Conservation (phyloP, 2,797 vertebrate species). For the Rhodeus uyekii region DNA sequence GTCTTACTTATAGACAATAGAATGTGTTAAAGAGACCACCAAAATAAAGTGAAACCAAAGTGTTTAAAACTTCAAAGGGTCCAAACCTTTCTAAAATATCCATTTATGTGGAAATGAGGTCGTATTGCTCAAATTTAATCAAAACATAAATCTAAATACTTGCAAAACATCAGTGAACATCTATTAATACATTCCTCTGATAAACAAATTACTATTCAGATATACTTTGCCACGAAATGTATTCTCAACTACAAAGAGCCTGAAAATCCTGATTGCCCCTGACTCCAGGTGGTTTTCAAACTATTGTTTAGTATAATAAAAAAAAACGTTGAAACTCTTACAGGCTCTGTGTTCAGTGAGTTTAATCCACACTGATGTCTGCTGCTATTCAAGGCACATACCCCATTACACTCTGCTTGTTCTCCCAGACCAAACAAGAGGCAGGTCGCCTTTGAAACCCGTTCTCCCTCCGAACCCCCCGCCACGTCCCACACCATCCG, state of each 20-base stretch:
- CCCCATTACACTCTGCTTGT: slow-evolving; percentile 43
- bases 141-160: not conserved
- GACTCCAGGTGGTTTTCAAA: slow-evolving; percentile 30
- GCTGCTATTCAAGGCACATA: slow-evolving; percentile 42
- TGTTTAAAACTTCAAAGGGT: not conserved
- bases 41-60: too few species aligned
- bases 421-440: slow-evolving; percentile 59
- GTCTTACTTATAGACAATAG: too few species aligned
- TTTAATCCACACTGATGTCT: slow-evolving; percentile 44
- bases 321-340: slow-evolving; percentile 14
- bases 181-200: not conserved
- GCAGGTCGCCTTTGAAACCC: slow-evolving; percentile 62
- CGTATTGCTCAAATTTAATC: not conserved
- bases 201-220: slow-evolving; percentile 20
- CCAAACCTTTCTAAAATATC: not conserved
- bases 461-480: slow-evolving; percentile 51
- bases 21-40: too few species aligned
- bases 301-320: slow-evolving; percentile 13
- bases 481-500: slow-evolving; percentile 52
- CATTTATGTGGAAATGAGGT: not conserved
- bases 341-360: slow-evolving; percentile 18
- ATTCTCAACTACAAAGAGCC: not conserved
- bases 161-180: slow-evolving; percentile 16
- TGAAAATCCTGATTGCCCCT: not conserved
- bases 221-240: not conserved